phyloP scores from a whole-genome alignment of 1,140 invertebrate genomes.

The Apis dorsata region DNA sequence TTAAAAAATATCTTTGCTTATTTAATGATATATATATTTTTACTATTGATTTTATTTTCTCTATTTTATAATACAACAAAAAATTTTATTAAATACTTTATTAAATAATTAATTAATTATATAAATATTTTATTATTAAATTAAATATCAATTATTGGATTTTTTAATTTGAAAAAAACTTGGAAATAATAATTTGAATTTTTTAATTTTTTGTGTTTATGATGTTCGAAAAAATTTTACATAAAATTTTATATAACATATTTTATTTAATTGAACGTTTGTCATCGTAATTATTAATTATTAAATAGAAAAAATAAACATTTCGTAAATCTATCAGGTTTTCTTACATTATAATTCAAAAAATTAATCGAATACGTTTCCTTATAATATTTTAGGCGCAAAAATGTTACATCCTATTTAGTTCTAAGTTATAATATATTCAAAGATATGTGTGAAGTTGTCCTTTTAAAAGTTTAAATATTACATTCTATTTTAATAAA shows the following conservation, averaged over 20 bases:
- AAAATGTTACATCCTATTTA: constrained; percentile 13
- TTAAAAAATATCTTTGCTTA: not conserved
- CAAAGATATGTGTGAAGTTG: constrained; percentile 37
- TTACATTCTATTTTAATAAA: not conserved
- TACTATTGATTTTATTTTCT: not conserved
- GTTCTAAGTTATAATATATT: constrained; percentile 12
- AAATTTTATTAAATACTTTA: not conserved
- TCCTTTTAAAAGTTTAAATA: constrained; percentile 1
- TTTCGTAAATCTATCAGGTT: constrained; percentile 18
- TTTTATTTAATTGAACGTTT: constrained; percentile 24
- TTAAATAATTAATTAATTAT: not conserved
- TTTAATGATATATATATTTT: not conserved
- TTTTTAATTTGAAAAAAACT: not conserved
- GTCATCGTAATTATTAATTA: not conserved
- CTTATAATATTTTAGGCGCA: constrained; percentile 8
- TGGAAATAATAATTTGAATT: not conserved
- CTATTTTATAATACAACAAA: not conserved
- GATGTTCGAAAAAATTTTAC: not conserved
- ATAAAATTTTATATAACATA: not conserved
- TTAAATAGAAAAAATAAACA: constrained; percentile 49
- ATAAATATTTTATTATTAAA: not conserved
- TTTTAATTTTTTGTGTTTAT: not conserved
- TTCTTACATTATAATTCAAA: not conserved
- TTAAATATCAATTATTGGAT: not conserved
- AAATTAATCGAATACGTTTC: constrained; percentile 5